Evolutionary conservation across 2,888 invertebrate genomes (phyloP), one percentile per base, ranked within the genome.

Genomic region (Saturnia pavonia): DNA sequence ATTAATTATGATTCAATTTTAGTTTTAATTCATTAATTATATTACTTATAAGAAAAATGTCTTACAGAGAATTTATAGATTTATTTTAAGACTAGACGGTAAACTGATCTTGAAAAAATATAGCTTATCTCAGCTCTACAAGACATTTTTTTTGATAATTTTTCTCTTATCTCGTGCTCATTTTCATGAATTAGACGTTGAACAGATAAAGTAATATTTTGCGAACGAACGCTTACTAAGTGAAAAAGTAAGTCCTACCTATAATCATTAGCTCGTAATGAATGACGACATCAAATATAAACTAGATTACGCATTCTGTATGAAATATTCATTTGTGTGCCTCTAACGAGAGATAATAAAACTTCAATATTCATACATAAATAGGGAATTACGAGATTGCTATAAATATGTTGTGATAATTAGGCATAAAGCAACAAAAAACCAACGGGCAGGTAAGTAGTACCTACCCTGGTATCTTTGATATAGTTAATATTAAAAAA

Each of bases 331-430:
- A 54, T 54, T 54, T 60, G 6, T 60, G 14, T 14, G 12, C 12
- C 27, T 60, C 57, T 60, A 60, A 27, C 25, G 22, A 60, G 54
- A 54, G 54, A 54, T 22, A 54, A 54, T 54, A 54, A 54, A 54
- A 54, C 51, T n/a, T 54, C 51, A n/a, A 51, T n/a, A 22, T 22
- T 54, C 22, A 27, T 27, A 60, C 57, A 60, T 60, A 12, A 57
- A 25, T 60, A 27, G 12, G 14, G 8, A 27, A 14, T 60, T 14
- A 57, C 25, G 16, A 60, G 14, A 12, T 60, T 27, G 25, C 57
- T 27, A 27, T 19, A 27, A 11, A 60, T 48, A 25, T 40, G 12
- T 51, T 65, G 22, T 51, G 57, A 25, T 25, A 57, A 57, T 12
- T 25, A 57, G 7, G 9, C 9, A 1, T 25, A 57, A 54, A 51